Evolutionary conservation across 2,888 invertebrate species (phyloP).

Genomic region (Lysandra coridon): DNA sequence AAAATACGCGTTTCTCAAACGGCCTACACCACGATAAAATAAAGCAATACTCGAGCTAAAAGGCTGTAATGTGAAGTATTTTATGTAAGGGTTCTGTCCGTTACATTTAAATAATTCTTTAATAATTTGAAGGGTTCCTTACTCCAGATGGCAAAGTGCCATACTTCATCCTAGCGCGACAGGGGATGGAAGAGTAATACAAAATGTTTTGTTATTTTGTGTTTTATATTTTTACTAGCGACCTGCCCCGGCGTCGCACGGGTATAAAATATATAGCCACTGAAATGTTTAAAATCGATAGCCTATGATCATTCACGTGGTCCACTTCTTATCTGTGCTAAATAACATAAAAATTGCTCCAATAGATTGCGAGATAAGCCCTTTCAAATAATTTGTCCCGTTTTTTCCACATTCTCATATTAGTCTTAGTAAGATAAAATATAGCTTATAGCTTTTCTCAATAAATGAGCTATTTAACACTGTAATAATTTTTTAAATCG

Average conservation of each 20-base stretch:
- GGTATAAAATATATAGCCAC: no score
- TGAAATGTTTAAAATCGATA: no score
- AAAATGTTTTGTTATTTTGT: constrained; percentile 3
- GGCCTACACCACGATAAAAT: constrained; percentile 3
- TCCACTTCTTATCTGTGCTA: no score
- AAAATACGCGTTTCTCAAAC: background rate
- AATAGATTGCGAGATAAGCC: no score
- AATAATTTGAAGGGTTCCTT: constrained; percentile 15
- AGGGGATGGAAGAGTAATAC: background rate
- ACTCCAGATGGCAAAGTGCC: background rate
- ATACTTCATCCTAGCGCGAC: constrained; percentile 15
- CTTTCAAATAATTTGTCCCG: no score
- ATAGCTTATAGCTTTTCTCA: no score
- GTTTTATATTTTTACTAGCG: background rate
- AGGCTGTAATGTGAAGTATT: constrained; percentile 8
- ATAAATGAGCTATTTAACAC: background rate
- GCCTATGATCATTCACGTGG: no score
- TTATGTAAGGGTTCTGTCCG: constrained; percentile 6
- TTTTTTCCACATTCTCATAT: no score
- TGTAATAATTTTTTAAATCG: background rate
- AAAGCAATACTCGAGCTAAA: background rate
- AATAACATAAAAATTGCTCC: no score
- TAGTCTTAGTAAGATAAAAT: no score
- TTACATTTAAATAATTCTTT: constrained; percentile 10
- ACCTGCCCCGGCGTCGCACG: no score